These are phyloP conservation scores for Empis livida DNA, from an alignment of 2,888 invertebrate species.

Conservation along the genomic window DNA sequence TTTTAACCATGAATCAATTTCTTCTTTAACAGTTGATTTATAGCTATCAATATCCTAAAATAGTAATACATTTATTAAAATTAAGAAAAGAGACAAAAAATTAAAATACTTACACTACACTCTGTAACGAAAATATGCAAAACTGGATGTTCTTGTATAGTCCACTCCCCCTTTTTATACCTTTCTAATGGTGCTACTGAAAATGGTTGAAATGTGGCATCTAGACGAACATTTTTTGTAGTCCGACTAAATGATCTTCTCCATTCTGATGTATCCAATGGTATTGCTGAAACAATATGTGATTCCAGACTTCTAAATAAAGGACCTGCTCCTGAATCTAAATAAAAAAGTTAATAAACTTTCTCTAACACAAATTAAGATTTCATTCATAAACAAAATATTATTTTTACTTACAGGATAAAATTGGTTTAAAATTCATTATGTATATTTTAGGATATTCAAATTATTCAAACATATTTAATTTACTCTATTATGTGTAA, in stretches of 20 bases:
- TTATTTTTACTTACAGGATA: slow-evolving; percentile 24
- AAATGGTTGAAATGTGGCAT: slow-evolving; percentile 69
- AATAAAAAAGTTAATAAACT: not conserved
- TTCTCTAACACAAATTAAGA: not conserved
- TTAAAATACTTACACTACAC: slow-evolving; percentile 54
- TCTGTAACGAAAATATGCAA: slow-evolving; percentile 93
- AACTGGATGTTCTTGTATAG: slow-evolving; percentile 75
- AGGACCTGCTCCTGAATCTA: slow-evolving; percentile 74
- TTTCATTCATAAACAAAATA: not conserved
- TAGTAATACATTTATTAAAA: not conserved
- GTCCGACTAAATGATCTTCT: slow-evolving; percentile 78
- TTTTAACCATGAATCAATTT: slow-evolving; percentile 79
- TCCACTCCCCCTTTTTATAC: slow-evolving; percentile 59
- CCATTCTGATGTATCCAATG: slow-evolving; percentile 86
- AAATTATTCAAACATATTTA: too few relatives aligned
- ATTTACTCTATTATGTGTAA: too few relatives aligned
- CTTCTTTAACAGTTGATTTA: slow-evolving; percentile 75
- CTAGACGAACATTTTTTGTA: slow-evolving; percentile 69
- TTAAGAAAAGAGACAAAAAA: slow-evolving; percentile 1
- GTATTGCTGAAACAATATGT: slow-evolving; percentile 63
- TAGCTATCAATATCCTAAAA: slow-evolving; percentile 83
- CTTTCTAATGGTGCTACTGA: slow-evolving; percentile 51
- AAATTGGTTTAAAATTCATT: slow-evolving; percentile 31
- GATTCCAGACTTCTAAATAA: slow-evolving; percentile 73
- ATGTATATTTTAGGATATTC: not conserved